Conservation (phyloP, 2,113 vertebrate genomes). For the Austrofundulus limnaeus region DNA sequence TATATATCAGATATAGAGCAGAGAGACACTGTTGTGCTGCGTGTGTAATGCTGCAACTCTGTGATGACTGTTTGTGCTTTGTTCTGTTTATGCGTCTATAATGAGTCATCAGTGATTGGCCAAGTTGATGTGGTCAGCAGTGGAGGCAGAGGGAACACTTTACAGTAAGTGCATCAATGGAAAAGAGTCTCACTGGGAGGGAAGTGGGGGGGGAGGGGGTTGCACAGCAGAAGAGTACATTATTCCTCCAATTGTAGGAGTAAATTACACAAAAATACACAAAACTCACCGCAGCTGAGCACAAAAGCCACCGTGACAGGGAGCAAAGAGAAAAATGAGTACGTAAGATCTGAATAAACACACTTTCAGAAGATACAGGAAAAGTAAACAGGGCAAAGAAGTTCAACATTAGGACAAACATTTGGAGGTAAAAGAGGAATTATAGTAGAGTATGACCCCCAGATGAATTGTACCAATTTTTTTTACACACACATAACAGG, state of each 20-base stretch:
- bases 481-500: slow-evolving; percentile 29
- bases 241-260: slow-evolving; percentile 74
- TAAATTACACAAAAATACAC: slow-evolving; percentile 77
- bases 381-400: slow-evolving; percentile 65
- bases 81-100: slow-evolving; percentile 74
- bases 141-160: slow-evolving; percentile 67
- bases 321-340: slow-evolving; percentile 51
- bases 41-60: slow-evolving; percentile 59
- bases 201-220: slow-evolving; percentile 16
- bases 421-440: slow-evolving; percentile 19
- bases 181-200: slow-evolving; percentile 65
- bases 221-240: slow-evolving; percentile 63
- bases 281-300: slow-evolving; percentile 70
- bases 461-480: slow-evolving; percentile 1
- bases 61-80: slow-evolving; percentile 71
- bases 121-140: slow-evolving; percentile 75
- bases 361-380: slow-evolving; percentile 65
- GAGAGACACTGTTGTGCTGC: slow-evolving; percentile 47
- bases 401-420: slow-evolving; percentile 36
- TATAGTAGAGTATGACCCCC: neutral
- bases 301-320: slow-evolving; percentile 71
- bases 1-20: neutral
- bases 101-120: slow-evolving; percentile 77
- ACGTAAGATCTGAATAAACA: slow-evolving; percentile 71
- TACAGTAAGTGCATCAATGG: slow-evolving; percentile 75